These are phyloP conservation scores for Pseudococcus jackbeardsleyi DNA, from an alignment of 2,888 invertebrate genomes.

Conservation along the genomic window DNA sequence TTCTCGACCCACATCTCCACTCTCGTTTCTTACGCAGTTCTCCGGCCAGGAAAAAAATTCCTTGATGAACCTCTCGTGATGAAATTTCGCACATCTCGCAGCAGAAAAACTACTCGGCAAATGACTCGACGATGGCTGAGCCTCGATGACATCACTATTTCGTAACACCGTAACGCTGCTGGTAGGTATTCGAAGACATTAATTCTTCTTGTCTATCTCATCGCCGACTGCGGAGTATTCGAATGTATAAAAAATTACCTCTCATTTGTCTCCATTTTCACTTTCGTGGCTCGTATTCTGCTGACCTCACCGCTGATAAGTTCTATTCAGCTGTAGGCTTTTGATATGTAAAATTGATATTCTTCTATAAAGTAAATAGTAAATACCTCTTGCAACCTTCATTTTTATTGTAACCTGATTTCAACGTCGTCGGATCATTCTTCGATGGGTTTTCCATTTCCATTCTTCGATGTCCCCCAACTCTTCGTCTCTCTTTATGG, in stretches of 20 bases:
- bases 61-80: background rate
- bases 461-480: too few relatives aligned
- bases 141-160: conserved; percentile 38
- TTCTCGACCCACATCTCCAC: too few relatives aligned
- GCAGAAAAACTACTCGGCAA: background rate
- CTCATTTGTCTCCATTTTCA: conserved; percentile 42
- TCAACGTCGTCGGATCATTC: background rate
- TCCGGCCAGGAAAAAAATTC: too few relatives aligned
- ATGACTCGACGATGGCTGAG: conserved; percentile 28
- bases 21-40: too few relatives aligned
- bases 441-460: too few relatives aligned
- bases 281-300: conserved; percentile 21
- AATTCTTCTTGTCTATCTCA: conserved; percentile 39
- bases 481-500: background rate
- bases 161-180: conserved; percentile 25
- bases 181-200: background rate
- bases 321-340: background rate
- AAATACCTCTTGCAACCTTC: background rate
- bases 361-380: background rate
- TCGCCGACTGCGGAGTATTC: background rate
- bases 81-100: conserved; percentile 7
- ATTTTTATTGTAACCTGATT: background rate
- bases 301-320: conserved; percentile 30
- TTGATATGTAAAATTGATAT: conserved; percentile 18
- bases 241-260: conserved; percentile 23